These are phyloP conservation scores for Drosophila baimaii DNA, from an alignment of 1,140 invertebrate genomes.

Conservation along the genomic window DNA sequence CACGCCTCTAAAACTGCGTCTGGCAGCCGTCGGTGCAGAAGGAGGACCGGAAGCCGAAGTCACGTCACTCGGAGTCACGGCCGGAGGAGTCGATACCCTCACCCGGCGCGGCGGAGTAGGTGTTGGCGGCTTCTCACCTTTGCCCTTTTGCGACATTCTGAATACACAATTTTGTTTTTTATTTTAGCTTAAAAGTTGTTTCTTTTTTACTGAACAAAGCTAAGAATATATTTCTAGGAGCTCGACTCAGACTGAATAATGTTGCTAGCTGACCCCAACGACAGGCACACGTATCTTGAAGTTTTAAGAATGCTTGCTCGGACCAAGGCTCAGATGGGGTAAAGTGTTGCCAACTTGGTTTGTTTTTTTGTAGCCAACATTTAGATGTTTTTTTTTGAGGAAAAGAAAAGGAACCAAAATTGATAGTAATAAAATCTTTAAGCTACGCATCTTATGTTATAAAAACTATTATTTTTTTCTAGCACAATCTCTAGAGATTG, in stretches of 20 bases:
- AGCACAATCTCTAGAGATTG: too few relatives aligned
- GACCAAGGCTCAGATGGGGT: constrained; percentile 5
- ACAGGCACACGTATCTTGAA: constrained; percentile 41
- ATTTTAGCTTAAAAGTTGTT: background rate
- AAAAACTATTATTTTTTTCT: background rate
- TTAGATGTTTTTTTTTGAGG: too few relatives aligned
- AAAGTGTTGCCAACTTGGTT: background rate
- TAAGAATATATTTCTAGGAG: constrained; percentile 4
- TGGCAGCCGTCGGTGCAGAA: background rate
- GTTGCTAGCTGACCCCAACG: constrained; percentile 23
- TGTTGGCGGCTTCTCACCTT: constrained; percentile 1
- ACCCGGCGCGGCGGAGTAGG: constrained; percentile 5
- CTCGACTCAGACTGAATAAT: constrained; percentile 29
- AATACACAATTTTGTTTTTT: background rate
- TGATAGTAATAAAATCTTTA: background rate
- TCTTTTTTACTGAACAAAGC: background rate
- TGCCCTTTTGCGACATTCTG: constrained; percentile 20
- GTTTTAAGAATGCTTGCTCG: constrained; percentile 58
- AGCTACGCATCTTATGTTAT: too few relatives aligned
- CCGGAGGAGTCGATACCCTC: background rate
- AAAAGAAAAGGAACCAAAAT: background rate
- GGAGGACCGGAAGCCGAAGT: too few relatives aligned
- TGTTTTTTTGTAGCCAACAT: background rate
- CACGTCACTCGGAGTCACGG: background rate
- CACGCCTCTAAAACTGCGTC: too few relatives aligned